These are phyloP conservation scores for Holothuria scabra DNA, from an alignment of 53 echinoderm and acorn worm species.

Conservation along the genomic window DNA sequence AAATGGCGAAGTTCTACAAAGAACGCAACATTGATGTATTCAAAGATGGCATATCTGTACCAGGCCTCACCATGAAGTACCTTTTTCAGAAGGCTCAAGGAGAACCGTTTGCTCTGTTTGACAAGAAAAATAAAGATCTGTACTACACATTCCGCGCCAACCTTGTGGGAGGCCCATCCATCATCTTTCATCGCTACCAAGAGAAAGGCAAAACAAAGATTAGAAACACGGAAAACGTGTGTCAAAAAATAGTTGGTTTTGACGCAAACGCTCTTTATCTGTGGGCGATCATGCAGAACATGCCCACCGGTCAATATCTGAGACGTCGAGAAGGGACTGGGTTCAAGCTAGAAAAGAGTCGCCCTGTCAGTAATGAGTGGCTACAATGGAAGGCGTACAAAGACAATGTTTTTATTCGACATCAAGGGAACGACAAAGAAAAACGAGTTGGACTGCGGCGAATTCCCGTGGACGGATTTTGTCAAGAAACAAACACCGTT, in stretches of 20 bases:
- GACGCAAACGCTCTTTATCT: constrained; percentile 55
- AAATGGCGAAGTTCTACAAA: constrained; percentile 46
- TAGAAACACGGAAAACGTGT: constrained; percentile 3
- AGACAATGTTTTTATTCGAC: constrained; percentile 3
- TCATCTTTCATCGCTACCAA: constrained; percentile 38
- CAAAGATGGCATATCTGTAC: constrained; percentile 19
- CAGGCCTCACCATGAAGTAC: constrained; percentile 37
- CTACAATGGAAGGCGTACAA: background rate
- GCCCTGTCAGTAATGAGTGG: background rate
- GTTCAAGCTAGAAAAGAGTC: background rate
- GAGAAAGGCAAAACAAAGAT: constrained; percentile 2
- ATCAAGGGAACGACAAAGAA: constrained; percentile 41
- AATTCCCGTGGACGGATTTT: constrained; percentile 18
- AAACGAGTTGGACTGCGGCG: background rate
- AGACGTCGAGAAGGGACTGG: background rate
- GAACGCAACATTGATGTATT: constrained; percentile 40
- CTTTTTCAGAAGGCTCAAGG: constrained; percentile 26
- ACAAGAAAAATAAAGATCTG: constrained; percentile 42
- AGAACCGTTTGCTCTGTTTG: constrained; percentile 27
- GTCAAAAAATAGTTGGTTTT: constrained; percentile 52
- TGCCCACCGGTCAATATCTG: constrained; percentile 57
- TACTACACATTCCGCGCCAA: constrained; percentile 48
- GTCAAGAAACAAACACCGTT: background rate
- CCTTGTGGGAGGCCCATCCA: too few species aligned
- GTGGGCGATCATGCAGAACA: constrained; percentile 47